Conservation (phyloP, 2,113 vertebrate genomes). For the Epinephelus moara region DNA sequence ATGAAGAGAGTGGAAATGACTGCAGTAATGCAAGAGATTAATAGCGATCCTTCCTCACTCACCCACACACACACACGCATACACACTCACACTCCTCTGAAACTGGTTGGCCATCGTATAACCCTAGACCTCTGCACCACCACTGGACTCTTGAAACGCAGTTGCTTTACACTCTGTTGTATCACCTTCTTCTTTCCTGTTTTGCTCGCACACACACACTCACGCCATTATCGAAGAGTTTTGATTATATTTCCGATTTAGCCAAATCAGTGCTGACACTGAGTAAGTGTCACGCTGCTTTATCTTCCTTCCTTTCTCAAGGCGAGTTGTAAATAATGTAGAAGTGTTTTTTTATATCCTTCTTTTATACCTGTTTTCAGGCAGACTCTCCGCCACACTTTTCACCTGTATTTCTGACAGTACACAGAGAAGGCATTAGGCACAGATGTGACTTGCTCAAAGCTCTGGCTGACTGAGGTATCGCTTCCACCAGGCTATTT, state of each 20-base stretch:
- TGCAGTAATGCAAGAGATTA: constrained; percentile 82
- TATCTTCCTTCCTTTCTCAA: constrained; percentile 9
- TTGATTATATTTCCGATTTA: constrained; percentile 12
- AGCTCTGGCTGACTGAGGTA: constrained; percentile 15
- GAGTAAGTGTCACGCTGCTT: constrained; percentile 14
- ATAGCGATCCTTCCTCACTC: constrained; percentile 59
- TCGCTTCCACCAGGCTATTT: constrained; percentile 19
- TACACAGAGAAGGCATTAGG: constrained; percentile 32
- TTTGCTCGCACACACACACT: background rate
- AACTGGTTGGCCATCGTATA: constrained; percentile 22
- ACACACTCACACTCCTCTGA: constrained; percentile 20
- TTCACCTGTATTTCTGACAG: constrained; percentile 27
- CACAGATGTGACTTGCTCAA: constrained; percentile 5
- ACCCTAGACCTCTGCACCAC: constrained; percentile 27
- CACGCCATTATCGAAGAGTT: background rate
- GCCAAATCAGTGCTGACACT: constrained; percentile 42
- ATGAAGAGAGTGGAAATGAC: constrained; percentile 79
- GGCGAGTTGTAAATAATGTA: constrained; percentile 46
- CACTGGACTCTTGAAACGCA: constrained; percentile 25
- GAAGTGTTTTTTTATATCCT: constrained; percentile 33
- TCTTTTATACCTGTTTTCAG: constrained; percentile 30
- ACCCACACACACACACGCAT: background rate
- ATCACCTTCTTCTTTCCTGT: background rate
- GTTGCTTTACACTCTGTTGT: constrained; percentile 9
- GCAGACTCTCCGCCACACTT: constrained; percentile 3